These are phyloP conservation scores for Melolontha melolontha DNA, from an alignment of 2,888 invertebrate species.

Conservation along the genomic window DNA sequence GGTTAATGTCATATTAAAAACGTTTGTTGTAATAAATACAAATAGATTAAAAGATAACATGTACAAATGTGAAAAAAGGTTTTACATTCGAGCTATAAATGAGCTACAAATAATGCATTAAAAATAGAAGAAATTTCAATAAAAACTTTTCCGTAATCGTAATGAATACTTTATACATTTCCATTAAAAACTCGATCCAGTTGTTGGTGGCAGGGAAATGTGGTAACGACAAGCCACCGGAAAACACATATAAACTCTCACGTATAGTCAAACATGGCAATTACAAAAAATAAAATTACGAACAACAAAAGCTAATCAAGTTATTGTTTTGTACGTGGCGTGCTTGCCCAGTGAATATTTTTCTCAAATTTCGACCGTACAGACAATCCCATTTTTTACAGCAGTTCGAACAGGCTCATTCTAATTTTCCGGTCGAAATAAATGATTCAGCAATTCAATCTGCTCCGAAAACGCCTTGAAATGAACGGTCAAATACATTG, in stretches of 20 bases:
- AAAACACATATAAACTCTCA: not conserved
- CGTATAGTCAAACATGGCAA: too few relatives aligned
- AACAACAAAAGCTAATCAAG: slow-evolving; percentile 26
- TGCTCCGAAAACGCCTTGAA: slow-evolving; percentile 14
- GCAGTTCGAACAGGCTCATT: slow-evolving; percentile 5
- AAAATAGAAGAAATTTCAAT: too few relatives aligned
- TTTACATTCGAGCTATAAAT: too few relatives aligned
- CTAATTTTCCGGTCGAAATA: slow-evolving; percentile 22
- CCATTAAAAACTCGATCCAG: slow-evolving; percentile 18
- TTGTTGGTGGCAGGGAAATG: not conserved
- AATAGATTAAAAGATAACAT: too few relatives aligned
- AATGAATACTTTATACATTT: slow-evolving; percentile 21
- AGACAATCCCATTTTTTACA: slow-evolving; percentile 8
- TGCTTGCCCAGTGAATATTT: too few relatives aligned
- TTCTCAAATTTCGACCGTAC: too few relatives aligned
- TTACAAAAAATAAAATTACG: slow-evolving; percentile 13
- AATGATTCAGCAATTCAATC: slow-evolving; percentile 26
- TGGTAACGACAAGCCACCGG: not conserved
- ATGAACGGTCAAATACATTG: slow-evolving; percentile 7
- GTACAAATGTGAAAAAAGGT: too few relatives aligned
- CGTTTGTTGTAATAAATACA: too few relatives aligned
- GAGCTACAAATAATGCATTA: too few relatives aligned
- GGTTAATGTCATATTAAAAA: too few relatives aligned
- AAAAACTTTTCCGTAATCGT: not conserved
- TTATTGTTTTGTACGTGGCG: slow-evolving; percentile 5